These are phyloP conservation scores for Lepidotrigona ventralis DNA, from an alignment of 1,140 invertebrate genomes.

Conservation along the genomic window DNA sequence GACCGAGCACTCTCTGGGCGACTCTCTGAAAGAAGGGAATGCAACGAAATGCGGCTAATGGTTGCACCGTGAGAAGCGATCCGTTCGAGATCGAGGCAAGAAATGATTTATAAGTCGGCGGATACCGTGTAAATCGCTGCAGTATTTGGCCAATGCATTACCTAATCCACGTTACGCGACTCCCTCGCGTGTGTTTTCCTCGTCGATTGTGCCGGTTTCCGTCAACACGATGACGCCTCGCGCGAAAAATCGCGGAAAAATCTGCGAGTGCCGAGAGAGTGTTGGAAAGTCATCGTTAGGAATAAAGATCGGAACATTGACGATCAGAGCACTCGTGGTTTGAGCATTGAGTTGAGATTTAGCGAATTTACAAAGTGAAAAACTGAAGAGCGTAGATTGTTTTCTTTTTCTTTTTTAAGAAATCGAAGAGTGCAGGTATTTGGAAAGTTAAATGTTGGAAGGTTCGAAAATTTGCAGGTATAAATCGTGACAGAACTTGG, in stretches of 20 bases:
- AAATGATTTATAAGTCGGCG: conserved; percentile 57
- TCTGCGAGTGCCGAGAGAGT: background rate
- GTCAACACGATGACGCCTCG: background rate
- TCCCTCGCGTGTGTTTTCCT: background rate
- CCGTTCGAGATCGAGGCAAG: conserved; percentile 49
- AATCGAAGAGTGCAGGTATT: background rate
- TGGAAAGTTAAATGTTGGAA: background rate
- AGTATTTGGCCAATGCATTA: conserved; percentile 12
- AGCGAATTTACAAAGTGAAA: background rate
- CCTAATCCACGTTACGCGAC: background rate
- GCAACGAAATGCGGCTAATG: conserved; percentile 53
- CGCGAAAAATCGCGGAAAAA: background rate
- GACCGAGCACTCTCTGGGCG: no score
- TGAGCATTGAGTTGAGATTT: background rate
- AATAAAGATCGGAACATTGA: conserved; percentile 4
- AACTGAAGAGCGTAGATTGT: background rate
- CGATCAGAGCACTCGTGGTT: no score
- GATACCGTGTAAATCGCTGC: conserved; percentile 25
- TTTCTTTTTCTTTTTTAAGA: background rate
- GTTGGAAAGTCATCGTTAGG: background rate
- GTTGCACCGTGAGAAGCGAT: conserved; percentile 53
- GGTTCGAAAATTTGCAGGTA: background rate
- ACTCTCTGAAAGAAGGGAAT: conserved; percentile 13
- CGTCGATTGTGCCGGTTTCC: no score
- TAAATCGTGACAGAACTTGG: background rate